phyloP scores from a whole-genome alignment of 1,140 invertebrate genomes.

The Aricia agestis region DNA sequence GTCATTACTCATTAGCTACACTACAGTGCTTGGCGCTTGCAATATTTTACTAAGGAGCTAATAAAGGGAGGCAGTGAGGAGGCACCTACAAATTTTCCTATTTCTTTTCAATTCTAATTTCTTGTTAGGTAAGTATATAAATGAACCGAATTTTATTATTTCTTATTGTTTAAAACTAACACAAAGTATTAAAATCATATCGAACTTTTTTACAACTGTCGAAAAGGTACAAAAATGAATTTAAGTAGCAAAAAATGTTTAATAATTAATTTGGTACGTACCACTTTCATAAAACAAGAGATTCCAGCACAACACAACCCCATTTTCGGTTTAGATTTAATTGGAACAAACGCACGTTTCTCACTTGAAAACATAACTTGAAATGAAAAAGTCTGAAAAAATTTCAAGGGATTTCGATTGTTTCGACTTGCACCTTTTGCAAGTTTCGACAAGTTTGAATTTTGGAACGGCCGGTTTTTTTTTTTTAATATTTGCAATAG shows the following conservation, averaged over 20 bases:
- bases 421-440: not conserved
- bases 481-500: not conserved
- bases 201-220: too few species aligned
- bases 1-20: too few species aligned
- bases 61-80: too few species aligned
- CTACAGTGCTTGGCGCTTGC: too few species aligned
- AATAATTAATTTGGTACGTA: not conserved
- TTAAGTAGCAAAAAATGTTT: not conserved
- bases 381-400: not conserved
- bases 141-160: too few species aligned
- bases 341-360: not conserved
- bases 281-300: not conserved
- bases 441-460: not conserved
- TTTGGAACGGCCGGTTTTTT: not conserved
- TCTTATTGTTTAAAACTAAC: too few species aligned
- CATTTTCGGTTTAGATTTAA: slow-evolving; percentile 1
- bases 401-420: not conserved
- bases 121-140: too few species aligned
- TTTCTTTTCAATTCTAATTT: too few species aligned
- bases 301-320: slow-evolving; percentile 7
- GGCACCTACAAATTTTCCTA: too few species aligned
- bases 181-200: too few species aligned
- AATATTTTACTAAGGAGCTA: too few species aligned
- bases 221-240: not conserved
- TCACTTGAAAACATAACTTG: not conserved